These are phyloP conservation scores for Pollenia angustigena DNA, from an alignment of 2,888 invertebrate genomes.

Conservation along the genomic window DNA sequence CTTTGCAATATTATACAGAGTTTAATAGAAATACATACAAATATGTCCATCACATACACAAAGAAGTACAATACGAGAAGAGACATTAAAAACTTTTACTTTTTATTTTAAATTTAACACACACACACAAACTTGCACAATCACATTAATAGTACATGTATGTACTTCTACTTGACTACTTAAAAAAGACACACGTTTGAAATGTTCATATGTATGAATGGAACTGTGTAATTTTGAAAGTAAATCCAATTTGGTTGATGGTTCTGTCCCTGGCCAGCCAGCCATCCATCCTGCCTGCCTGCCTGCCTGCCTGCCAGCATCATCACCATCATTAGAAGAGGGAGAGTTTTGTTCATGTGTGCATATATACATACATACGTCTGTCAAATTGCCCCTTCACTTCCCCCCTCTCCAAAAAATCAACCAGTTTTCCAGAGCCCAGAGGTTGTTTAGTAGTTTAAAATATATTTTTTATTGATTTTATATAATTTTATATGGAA, in stretches of 20 bases:
- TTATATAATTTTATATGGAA: constrained; percentile 66
- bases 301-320: constrained; percentile 22
- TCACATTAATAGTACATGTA: background rate
- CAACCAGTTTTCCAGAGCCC: constrained; percentile 26
- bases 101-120: constrained; percentile 40
- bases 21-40: constrained; percentile 21
- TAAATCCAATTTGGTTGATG: constrained; percentile 72
- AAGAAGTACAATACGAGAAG: constrained; percentile 14
- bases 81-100: constrained; percentile 60
- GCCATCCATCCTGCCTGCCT: background rate
- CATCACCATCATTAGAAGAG: constrained; percentile 43
- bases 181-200: constrained; percentile 1
- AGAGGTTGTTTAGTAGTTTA: constrained; percentile 54
- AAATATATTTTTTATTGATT: constrained; percentile 57
- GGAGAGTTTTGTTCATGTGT: constrained; percentile 3
- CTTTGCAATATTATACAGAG: constrained; percentile 15
- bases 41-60: constrained; percentile 24
- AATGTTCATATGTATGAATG: background rate
- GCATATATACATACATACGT: background rate
- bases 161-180: background rate
- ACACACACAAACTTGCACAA: background rate
- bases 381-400: constrained; percentile 47
- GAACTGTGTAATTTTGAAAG: constrained; percentile 43
- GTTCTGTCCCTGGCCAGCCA: constrained; percentile 44
- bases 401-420: background rate